A percentile compares a stretch with the other conserved stretches of the same genome.
Evolutionary conservation across 2,113 vertebrate genomes (phyloP).

Genomic region (Pteropus alecto): DNA sequence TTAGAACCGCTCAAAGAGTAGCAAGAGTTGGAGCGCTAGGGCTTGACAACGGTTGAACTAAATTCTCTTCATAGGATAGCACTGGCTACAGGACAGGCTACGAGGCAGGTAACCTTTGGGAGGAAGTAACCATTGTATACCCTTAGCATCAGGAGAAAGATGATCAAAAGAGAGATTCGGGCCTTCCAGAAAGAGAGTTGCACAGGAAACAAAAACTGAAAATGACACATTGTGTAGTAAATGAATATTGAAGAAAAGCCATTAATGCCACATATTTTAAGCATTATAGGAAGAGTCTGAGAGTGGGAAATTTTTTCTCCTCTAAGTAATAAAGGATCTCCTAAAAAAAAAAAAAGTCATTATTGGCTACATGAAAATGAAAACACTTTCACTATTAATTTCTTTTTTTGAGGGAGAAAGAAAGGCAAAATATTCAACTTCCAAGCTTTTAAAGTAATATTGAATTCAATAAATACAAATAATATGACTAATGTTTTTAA

Average conservation of each 20-base stretch:
- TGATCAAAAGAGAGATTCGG: background rate
- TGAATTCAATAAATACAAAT: conserved; percentile 27
- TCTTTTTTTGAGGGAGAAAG: background rate
- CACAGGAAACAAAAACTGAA: background rate
- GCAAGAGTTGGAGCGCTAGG: background rate
- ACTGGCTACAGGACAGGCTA: background rate
- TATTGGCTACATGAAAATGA: background rate
- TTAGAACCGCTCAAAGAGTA: background rate
- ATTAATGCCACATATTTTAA: conserved; percentile 23
- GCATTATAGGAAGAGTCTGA: background rate
- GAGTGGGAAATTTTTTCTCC: background rate
- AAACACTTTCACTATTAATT: conserved; percentile 50
- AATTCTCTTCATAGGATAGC: background rate
- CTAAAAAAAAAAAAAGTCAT: background rate
- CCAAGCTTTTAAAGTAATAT: conserved; percentile 47
- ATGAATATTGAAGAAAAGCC: background rate
- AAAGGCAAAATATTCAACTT: background rate
- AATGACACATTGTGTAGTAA: background rate
- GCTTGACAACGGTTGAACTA: background rate
- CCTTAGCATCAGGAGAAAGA: background rate
- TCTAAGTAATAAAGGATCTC: background rate
- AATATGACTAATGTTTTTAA: conserved; percentile 11
- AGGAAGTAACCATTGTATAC: too few species aligned
- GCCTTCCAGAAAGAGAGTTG: background rate
- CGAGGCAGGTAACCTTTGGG: background rate